phyloP scores from a whole-genome alignment of 2,888 invertebrate genomes.

The Stictocephala bisonia region DNA sequence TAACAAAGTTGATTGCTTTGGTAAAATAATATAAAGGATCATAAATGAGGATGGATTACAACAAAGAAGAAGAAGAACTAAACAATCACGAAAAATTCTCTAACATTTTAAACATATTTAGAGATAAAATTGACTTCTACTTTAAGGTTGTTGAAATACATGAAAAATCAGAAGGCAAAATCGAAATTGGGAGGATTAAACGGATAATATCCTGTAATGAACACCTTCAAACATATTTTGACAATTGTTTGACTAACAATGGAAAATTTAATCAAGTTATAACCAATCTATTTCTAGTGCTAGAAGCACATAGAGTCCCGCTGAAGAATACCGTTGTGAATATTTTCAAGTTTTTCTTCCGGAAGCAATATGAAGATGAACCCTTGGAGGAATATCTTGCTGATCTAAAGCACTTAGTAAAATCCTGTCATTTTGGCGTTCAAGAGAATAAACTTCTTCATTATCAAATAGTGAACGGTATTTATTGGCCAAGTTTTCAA shows the following conservation, averaged over 20 bases:
- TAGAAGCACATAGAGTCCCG: background rate
- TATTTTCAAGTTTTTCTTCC: slow-evolving; percentile 22
- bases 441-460: slow-evolving; percentile 27
- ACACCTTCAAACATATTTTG: too few relatives aligned
- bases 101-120: slow-evolving; percentile 19
- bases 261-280: too few relatives aligned
- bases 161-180: too few relatives aligned
- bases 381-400: background rate
- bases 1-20: too few relatives aligned
- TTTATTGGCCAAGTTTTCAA: background rate
- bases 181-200: too few relatives aligned
- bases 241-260: too few relatives aligned
- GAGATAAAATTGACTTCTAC: slow-evolving; percentile 24
- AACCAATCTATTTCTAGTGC: too few relatives aligned
- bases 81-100: background rate
- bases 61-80: background rate
- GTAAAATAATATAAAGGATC: too few relatives aligned
- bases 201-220: too few relatives aligned
- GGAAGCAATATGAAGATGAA: slow-evolving; percentile 21
- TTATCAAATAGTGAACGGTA: slow-evolving; percentile 20
- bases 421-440: slow-evolving; percentile 22
- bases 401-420: slow-evolving; percentile 19
- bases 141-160: slow-evolving; percentile 7
- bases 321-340: background rate
- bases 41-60: too few relatives aligned